A percentile compares a stretch with the other conserved stretches of the same genome.
Evolutionary conservation across 2,113 vertebrate genomes (phyloP).

Genomic region (Mormyrus iriodes): DNA sequence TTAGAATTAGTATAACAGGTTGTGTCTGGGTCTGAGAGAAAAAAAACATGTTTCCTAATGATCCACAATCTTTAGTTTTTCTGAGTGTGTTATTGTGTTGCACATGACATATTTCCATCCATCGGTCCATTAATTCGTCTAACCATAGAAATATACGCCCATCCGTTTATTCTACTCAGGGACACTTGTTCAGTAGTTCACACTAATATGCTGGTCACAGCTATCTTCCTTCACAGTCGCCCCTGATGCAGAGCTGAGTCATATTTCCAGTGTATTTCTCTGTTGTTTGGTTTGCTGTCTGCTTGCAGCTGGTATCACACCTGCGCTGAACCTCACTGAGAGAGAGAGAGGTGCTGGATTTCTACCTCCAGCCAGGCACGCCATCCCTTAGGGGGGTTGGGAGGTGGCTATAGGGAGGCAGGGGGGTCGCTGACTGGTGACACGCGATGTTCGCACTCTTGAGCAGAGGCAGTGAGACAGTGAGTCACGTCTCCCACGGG

Average conservation of each 20-base stretch:
- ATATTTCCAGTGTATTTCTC: not conserved
- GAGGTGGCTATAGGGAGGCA: not conserved
- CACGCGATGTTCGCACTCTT: not conserved
- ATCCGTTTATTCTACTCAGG: not conserved
- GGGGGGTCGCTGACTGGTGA: not conserved
- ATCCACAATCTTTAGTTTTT: not conserved
- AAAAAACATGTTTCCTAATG: not conserved
- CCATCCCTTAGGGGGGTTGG: not conserved
- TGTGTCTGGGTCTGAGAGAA: too few relatives aligned
- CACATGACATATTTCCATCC: not conserved
- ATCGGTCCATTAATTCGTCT: not conserved
- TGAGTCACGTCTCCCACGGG: constrained; percentile 8
- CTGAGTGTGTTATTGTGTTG: not conserved
- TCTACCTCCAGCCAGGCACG: not conserved
- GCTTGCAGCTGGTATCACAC: not conserved
- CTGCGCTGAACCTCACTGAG: not conserved
- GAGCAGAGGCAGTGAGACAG: not conserved
- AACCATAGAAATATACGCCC: not conserved
- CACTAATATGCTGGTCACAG: not conserved
- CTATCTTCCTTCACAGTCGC: not conserved
- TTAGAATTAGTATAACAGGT: too few relatives aligned
- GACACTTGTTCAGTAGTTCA: not conserved
- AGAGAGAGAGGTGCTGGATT: not conserved
- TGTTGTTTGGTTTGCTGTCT: not conserved
- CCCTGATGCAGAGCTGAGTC: not conserved